Conservation (phyloP, 2,797 vertebrate genomes). For the Crocidura indochinensis region DNA sequence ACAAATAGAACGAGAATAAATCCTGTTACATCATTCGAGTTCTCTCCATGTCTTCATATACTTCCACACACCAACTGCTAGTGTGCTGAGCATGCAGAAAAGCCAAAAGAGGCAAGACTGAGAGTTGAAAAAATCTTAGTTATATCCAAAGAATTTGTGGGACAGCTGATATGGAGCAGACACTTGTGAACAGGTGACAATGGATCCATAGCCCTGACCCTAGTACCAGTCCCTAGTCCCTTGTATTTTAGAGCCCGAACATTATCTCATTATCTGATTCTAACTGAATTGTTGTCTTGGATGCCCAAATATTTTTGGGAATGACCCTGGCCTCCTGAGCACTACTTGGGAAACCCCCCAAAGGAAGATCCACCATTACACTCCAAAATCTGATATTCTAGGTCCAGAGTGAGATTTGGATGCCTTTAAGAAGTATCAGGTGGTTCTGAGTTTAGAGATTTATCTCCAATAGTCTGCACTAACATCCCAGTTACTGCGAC, state of each 20-base stretch:
- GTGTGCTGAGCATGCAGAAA: background rate
- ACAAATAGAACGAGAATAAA: constrained; percentile 6
- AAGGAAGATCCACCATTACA: background rate
- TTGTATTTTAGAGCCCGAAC: too few species aligned
- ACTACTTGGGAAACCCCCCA: too few species aligned
- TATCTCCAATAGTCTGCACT: background rate
- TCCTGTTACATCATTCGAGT: background rate
- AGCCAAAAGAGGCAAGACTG: background rate
- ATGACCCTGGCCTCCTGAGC: background rate
- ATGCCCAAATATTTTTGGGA: background rate
- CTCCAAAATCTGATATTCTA: background rate
- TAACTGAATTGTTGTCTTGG: too few species aligned
- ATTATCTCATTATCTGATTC: too few species aligned
- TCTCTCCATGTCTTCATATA: background rate
- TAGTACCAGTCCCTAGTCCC: too few species aligned
- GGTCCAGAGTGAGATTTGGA: background rate
- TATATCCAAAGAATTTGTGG: background rate
- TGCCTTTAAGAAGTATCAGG: background rate
- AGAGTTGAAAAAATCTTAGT: background rate
- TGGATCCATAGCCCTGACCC: too few species aligned
- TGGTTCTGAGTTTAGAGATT: background rate
- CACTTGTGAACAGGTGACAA: background rate
- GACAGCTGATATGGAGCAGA: background rate
- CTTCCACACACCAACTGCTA: background rate
- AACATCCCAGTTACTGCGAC: background rate